Percentiles rank a stretch among this genome's conserved stretches.
These are phyloP conservation scores for Cettia cetti DNA, from an alignment of 2,113 vertebrate species.

Conservation along the genomic window DNA sequence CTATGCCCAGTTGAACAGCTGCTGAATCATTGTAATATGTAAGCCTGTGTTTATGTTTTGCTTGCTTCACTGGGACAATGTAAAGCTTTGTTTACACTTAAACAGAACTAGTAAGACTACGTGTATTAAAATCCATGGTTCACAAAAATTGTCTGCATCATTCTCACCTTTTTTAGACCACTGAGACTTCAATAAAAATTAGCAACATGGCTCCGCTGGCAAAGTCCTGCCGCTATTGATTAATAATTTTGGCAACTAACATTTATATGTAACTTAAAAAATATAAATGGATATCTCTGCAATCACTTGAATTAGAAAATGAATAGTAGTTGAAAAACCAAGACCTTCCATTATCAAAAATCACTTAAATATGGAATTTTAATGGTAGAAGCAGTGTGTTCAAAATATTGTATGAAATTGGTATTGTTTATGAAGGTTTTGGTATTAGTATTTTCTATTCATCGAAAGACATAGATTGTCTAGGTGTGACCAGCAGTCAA, in stretches of 20 bases:
- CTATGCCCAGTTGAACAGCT: background rate
- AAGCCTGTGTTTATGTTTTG: background rate
- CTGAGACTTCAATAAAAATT: background rate
- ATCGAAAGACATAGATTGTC: background rate
- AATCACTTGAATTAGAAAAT: background rate
- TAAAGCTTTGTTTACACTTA: background rate
- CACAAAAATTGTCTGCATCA: background rate
- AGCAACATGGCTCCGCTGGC: background rate
- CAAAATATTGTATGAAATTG: background rate
- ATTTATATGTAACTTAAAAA: background rate
- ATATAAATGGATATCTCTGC: background rate
- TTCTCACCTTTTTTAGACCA: background rate
- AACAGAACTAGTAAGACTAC: background rate
- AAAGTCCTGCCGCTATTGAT: background rate
- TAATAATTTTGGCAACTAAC: background rate
- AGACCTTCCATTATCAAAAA: background rate
- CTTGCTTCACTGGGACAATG: background rate
- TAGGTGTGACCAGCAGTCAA: background rate
- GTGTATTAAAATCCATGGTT: background rate
- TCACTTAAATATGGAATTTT: background rate
- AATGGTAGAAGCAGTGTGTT: background rate
- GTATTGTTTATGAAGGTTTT: background rate
- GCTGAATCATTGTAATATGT: background rate
- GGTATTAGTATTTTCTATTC: background rate
- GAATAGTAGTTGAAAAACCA: background rate